phyloP scores from a whole-genome alignment of 2,113 vertebrate genomes.

The Catagonus wagneri region DNA sequence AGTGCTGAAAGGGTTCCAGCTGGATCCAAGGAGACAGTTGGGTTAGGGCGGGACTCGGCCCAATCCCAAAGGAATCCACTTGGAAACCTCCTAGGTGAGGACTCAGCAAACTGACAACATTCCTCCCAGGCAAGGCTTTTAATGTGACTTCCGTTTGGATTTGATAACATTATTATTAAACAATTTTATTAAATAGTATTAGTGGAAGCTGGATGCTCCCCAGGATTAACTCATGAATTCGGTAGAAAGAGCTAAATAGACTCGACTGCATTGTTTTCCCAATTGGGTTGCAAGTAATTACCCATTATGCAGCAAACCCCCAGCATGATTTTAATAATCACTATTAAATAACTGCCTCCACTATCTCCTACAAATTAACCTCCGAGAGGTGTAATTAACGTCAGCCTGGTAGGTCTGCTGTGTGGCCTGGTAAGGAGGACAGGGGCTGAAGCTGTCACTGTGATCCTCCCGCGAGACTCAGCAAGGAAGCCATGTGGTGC shows the following conservation, averaged over 20 bases:
- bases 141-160: conserved; percentile 3
- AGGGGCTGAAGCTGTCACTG: fast-evolving
- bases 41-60: neutral
- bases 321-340: conserved; percentile 76
- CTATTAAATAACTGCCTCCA: conserved; percentile 82
- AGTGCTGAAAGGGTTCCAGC: neutral
- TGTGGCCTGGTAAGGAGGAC: neutral
- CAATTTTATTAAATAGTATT: conserved; percentile 51
- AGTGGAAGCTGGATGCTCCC: neutral
- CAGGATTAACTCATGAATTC: conserved; percentile 59
- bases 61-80: neutral
- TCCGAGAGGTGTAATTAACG: conserved; percentile 71
- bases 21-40: neutral
- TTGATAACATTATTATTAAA: conserved; percentile 69
- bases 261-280: conserved; percentile 70
- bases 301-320: conserved; percentile 79
- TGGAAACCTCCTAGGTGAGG: neutral
- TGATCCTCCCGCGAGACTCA: fast-evolving
- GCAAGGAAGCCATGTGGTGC: neutral
- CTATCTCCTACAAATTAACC: conserved; percentile 85
- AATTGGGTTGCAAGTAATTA: conserved; percentile 83
- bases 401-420: neutral
- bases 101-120: neutral
- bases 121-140: neutral
- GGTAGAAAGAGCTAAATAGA: conserved; percentile 65